Conservation (phyloP, 2,113 vertebrate species). For the Oryzias woworae region DNA sequence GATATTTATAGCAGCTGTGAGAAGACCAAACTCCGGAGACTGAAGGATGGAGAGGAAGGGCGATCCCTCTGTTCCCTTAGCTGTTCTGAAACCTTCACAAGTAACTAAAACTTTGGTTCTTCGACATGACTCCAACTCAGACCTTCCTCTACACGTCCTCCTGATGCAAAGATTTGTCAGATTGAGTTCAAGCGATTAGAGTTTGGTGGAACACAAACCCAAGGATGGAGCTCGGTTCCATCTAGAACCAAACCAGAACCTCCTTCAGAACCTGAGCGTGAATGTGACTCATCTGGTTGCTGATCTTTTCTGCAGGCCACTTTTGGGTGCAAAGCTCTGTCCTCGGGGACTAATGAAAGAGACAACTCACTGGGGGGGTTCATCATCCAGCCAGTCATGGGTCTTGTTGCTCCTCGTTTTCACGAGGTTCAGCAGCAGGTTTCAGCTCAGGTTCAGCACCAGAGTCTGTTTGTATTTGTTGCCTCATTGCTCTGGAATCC, state of each 20-base stretch:
- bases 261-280: background rate
- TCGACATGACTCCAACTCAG: too few relatives aligned
- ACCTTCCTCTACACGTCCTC: too few relatives aligned
- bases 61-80: too few relatives aligned
- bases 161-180: too few relatives aligned
- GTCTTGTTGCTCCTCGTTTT: conserved; percentile 46
- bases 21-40: conserved; percentile 41
- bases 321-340: conserved; percentile 42
- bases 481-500: conserved; percentile 69
- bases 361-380: conserved; percentile 51
- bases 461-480: conserved; percentile 68
- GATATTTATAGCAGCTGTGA: conserved; percentile 45
- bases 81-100: too few relatives aligned
- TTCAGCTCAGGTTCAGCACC: conserved; percentile 59
- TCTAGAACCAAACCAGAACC: too few relatives aligned
- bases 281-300: conserved; percentile 45
- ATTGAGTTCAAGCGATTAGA: too few relatives aligned
- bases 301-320: conserved; percentile 39
- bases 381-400: conserved; percentile 67
- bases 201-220: too few relatives aligned
- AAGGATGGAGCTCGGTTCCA: too few relatives aligned
- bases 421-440: too few relatives aligned
- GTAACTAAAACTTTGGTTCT: too few relatives aligned
- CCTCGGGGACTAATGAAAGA: conserved; percentile 58
- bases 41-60: background rate